Conservation (phyloP, 1,140 invertebrate genomes). For the Hirudo medicinalis region DNA sequence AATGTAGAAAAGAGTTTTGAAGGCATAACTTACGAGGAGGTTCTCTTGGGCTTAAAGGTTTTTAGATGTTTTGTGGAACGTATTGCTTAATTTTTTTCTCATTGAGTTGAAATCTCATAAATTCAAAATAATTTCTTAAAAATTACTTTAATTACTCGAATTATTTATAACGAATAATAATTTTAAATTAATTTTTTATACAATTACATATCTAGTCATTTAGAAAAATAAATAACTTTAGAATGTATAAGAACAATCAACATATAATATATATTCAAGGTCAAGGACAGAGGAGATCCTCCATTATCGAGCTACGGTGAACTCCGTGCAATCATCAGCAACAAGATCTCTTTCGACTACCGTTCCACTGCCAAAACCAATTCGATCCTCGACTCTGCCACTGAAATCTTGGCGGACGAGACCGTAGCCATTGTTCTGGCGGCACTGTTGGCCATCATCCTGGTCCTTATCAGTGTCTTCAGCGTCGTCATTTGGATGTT, state of each 20-base stretch:
- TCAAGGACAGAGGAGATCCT: conserved; percentile 9
- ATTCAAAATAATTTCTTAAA: too few species aligned
- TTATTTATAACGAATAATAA: background rate
- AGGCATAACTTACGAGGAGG: background rate
- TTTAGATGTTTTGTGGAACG: background rate
- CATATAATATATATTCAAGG: background rate
- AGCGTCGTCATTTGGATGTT: conserved; percentile 7
- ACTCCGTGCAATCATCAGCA: background rate
- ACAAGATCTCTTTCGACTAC: background rate
- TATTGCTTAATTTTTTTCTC: background rate
- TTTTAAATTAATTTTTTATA: background rate
- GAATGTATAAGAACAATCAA: background rate
- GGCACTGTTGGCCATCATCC: background rate
- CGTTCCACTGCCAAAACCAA: background rate
- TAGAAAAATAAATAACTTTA: background rate
- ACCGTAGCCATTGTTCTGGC: background rate
- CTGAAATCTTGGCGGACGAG: background rate
- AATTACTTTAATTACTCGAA: too few species aligned
- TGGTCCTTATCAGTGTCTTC: background rate
- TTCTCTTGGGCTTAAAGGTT: conserved; percentile 1
- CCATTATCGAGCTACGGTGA: conserved; percentile 1
- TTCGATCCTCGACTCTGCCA: background rate
- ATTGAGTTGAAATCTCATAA: background rate
- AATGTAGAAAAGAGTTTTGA: background rate
- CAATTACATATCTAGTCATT: background rate